Evolutionary conservation across 2,797 vertebrate species (phyloP).

Genomic region (Anolis apletophallus): DNA sequence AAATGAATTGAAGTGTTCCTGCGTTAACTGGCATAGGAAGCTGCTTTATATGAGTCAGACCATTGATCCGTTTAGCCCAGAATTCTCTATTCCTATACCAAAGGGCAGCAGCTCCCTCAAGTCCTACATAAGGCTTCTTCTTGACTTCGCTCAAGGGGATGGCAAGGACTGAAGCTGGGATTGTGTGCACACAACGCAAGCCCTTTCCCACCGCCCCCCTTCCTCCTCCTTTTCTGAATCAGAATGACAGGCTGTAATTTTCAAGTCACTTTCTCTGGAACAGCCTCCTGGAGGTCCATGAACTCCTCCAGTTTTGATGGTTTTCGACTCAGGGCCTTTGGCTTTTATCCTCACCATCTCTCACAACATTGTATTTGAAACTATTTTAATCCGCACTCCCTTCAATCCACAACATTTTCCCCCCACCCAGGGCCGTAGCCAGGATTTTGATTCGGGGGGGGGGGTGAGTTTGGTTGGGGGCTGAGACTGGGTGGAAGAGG

Average conservation of each 20-base stretch:
- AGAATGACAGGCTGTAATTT: conserved; percentile 21
- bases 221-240: conserved; percentile 5
- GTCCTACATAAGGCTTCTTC: not conserved
- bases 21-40: conserved; percentile 12
- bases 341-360: conserved; percentile 29
- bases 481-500: too few relatives aligned
- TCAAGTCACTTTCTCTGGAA: conserved; percentile 29
- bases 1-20: conserved; percentile 9
- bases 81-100: not conserved
- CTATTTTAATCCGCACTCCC: not conserved
- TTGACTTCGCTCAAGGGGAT: not conserved
- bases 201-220: conserved; percentile 2
- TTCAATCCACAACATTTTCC: not conserved
- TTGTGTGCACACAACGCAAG: not conserved
- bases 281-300: conserved; percentile 20
- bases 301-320: not conserved
- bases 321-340: conserved; percentile 5
- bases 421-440: too few relatives aligned
- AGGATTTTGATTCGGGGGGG: too few relatives aligned
- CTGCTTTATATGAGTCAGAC: conserved; percentile 1
- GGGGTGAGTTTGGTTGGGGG: too few relatives aligned
- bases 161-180: not conserved
- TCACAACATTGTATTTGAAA: conserved; percentile 17
- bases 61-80: not conserved
- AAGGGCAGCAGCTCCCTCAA: not conserved